phyloP scores from a whole-genome alignment of 2,113 vertebrate genomes.

The Alexandromys fortis region DNA sequence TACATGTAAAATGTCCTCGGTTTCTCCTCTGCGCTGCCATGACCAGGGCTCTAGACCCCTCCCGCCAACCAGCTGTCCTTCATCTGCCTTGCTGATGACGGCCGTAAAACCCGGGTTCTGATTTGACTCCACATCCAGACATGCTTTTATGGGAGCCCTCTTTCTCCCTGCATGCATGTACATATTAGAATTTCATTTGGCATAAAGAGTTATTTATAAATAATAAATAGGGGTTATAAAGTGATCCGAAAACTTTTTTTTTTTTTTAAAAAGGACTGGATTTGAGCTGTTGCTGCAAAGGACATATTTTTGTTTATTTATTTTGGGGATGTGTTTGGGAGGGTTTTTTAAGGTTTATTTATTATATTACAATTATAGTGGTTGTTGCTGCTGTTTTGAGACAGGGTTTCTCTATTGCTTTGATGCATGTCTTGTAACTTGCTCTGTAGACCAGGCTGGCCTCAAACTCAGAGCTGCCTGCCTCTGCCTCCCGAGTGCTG shows the following conservation, averaged over 20 bases:
- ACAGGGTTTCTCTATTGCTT: too few relatives aligned
- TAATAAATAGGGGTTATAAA: not conserved
- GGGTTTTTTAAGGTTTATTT: not conserved
- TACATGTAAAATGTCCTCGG: not conserved
- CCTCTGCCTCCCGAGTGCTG: too few relatives aligned
- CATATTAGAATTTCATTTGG: not conserved
- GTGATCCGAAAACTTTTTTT: not conserved
- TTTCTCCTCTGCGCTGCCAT: not conserved
- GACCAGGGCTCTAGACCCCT: not conserved
- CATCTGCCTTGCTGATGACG: not conserved
- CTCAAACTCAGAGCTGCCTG: too few relatives aligned
- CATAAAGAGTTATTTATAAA: not conserved
- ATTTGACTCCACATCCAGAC: not conserved
- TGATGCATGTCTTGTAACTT: too few relatives aligned
- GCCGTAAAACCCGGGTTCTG: not conserved
- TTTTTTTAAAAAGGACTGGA: too few relatives aligned
- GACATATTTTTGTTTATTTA: not conserved
- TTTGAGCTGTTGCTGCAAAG: not conserved
- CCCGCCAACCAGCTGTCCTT: not conserved
- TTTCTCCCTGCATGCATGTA: not conserved
- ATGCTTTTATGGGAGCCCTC: not conserved
- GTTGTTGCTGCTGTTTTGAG: too few relatives aligned
- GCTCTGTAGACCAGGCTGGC: too few relatives aligned
- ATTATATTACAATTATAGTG: too few relatives aligned
- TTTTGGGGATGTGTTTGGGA: not conserved